Base-by-base conservation (phyloP, 2,888 invertebrate genomes). In the Salticus scenicus region DNA sequence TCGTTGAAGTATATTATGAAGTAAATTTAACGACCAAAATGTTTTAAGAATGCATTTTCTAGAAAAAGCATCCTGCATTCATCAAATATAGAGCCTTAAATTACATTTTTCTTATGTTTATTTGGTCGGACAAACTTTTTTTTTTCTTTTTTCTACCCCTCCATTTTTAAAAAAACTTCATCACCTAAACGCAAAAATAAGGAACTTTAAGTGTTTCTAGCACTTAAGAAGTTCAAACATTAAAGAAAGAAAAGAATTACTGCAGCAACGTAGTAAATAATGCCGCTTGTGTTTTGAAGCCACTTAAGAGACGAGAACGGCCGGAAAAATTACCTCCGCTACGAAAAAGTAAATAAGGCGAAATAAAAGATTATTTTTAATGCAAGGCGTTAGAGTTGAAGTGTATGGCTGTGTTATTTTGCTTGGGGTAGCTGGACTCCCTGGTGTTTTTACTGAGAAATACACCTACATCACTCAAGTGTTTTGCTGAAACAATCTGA, bases 301-400 rank as follows among this genome's bases (percentile, higher is more conserved):
- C 82, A 77, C 83, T 84, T 84, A 77, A 84, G 77, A 24, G 73
- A 77, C 77, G 77, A 77, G 83, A 69, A 77, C 73, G 47, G 73
- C 80, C 57, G 67, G 73, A 81, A 78, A 84, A 84, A 84, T 84
- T 84, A 84, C 83, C 77, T 73, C 63, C 37, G 66, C 74, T 63
- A 37, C 67, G 47, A 64, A 75, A 82, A 75, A 75, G 70, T 70
- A 70, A 84, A 67, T 73, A 84, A 73, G 66, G 67, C 47, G 24
- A 47, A 42, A 73, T 84, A 78, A 84, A 67, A 75, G 77, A 84
- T 84, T 84, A 84, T 77, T 84, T 84, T 84, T 84, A 84, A 84
- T 84, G 77, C 57, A 69, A 72, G 66, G 74, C 69, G 76, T 20
- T 63, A 76, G 75, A 73, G 41, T 37, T 73, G 67, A 67, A 73